Percentiles rank a stretch among this genome's conserved stretches.
phyloP scores from a whole-genome alignment of 1,140 invertebrate genomes.

The Pogonus chalceus region DNA sequence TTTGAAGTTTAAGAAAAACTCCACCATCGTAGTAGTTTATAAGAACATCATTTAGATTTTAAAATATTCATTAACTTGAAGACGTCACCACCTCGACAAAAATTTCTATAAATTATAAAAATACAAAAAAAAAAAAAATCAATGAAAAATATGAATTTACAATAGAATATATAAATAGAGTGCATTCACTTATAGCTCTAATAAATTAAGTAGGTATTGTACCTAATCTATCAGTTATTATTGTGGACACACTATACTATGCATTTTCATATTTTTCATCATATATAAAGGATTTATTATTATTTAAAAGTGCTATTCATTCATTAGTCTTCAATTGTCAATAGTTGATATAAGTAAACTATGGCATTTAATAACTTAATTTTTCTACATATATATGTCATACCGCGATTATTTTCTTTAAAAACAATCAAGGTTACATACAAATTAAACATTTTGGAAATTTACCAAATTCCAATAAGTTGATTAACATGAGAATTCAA shows the following conservation, averaged over 20 bases:
- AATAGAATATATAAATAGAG: too few species aligned
- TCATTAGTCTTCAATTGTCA: not conserved
- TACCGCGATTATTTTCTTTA: too few species aligned
- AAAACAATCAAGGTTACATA: too few species aligned
- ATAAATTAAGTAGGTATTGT: too few species aligned
- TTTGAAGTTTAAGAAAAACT: not conserved
- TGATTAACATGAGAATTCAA: too few species aligned
- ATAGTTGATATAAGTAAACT: not conserved
- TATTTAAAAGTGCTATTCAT: not conserved
- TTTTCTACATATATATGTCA: not conserved
- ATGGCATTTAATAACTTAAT: conserved; percentile 6
- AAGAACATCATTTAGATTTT: not conserved
- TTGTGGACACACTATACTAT: too few species aligned
- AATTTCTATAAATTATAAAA: not conserved
- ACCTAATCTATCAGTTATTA: not conserved
- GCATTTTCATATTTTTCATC: conserved; percentile 4
- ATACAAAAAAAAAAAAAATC: not conserved
- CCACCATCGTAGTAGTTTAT: not conserved
- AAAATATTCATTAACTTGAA: too few species aligned
- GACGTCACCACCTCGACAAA: not conserved
- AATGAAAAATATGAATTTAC: conserved; percentile 1
- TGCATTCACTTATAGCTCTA: too few species aligned
- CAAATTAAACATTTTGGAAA: too few species aligned
- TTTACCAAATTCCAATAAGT: too few species aligned
- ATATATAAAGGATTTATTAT: not conserved